A percentile compares a stretch with the other conserved stretches of the same genome.
Conservation (phyloP, 2,113 vertebrate genomes). For the Gymnobelideus leadbeateri region DNA sequence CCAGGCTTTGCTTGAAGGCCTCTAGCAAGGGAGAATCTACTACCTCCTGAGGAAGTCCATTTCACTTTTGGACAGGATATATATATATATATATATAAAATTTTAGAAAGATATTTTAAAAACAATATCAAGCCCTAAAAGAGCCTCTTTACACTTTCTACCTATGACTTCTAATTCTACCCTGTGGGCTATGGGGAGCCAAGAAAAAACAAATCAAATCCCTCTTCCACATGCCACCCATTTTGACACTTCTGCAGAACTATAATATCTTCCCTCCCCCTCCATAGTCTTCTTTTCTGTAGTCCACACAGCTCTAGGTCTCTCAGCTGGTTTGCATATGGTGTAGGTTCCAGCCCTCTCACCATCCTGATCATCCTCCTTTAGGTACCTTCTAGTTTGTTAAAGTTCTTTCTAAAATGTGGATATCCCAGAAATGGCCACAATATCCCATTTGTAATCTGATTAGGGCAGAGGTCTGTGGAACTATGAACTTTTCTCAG, state of each 20-base stretch:
- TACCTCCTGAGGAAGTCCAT: background rate
- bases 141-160: background rate
- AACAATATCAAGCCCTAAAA: background rate
- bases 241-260: background rate
- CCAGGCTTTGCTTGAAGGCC: constrained; percentile 1
- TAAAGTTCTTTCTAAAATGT: background rate
- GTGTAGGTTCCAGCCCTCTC: background rate
- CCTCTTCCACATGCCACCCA: background rate
- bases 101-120: no score
- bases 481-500: background rate
- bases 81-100: no score
- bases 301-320: background rate
- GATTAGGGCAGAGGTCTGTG: background rate
- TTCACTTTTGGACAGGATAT: background rate
- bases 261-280: background rate
- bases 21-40: background rate
- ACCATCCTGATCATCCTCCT: background rate
- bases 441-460: background rate
- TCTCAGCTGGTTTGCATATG: background rate
- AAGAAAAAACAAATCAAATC: background rate
- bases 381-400: background rate
- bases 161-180: background rate
- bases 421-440: background rate
- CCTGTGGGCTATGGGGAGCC: background rate
- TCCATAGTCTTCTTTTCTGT: background rate